Evolutionary conservation across 2,888 invertebrate genomes (phyloP), one percentile per base, ranked within the genome.

Genomic region (Drosophila subquinaria): DNA sequence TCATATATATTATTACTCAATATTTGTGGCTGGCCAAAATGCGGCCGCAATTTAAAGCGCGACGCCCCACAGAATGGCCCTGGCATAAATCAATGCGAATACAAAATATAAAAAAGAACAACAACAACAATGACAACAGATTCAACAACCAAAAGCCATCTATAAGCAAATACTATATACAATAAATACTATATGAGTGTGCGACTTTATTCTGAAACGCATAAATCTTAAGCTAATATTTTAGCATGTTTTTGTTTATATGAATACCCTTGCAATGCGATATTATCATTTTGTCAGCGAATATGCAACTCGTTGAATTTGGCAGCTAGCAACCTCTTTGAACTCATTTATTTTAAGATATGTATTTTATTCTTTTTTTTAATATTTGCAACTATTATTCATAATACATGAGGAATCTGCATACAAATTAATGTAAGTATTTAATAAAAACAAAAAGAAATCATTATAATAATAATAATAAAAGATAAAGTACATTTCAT

Each of bases 21-120:
- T 86, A 78, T 73, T 75, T 87, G 82, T 50, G 82, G 82, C 81
- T 83, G 64, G 73, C 81, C 81, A 79, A 81, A 81, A 81, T 73
- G 81, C 64, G 81, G 81, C 83, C 87, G 61, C 82, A 83, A 83
- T 74, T 67, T 84, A 76, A 78, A 68, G 64, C 57, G 36, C 60
- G 45, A 45, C 30, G 72, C 56, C 69, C 66, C 68, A 53, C 79
- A 65, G 30, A 77, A 65, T 68, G 61, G 64, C 55, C 59, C 23
- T 30, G 57, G 43, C 59, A 77, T 83, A 82, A 82, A 82, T 86
- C 87, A 77, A 59, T 56, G 45, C 63, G 68, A 61, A 73, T 68
- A 77, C 77, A 73, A 43, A 42, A 5, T 27, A 27, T n/a, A 27
- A 27, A 27, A 5, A 27, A 27, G 0, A 27, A 27, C 20, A 20